Evolutionary conservation across 2,888 invertebrate species (phyloP).

Genomic region (Campaea margaritaria): DNA sequence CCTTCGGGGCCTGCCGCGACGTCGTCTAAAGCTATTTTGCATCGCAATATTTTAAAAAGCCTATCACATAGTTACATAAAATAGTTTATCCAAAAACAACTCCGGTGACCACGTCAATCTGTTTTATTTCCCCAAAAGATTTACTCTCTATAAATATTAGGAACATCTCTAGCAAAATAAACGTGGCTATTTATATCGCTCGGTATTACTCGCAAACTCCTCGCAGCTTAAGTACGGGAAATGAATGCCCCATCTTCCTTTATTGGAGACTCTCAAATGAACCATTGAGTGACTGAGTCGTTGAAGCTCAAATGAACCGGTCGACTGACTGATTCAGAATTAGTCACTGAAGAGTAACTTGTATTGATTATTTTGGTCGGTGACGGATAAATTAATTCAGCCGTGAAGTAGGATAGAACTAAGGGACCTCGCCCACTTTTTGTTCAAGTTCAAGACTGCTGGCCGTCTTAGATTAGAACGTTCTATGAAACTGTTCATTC

Average conservation of each 20-base stretch:
- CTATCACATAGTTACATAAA: no score
- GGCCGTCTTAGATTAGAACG: no score
- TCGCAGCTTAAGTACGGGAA: slow-evolving; percentile 17
- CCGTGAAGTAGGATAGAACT: neutral
- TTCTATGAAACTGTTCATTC: no score
- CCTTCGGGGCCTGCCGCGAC: no score
- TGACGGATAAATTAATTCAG: neutral
- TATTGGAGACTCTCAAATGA: slow-evolving; percentile 14
- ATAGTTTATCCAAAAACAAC: no score
- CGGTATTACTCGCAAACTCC: slow-evolving; percentile 4
- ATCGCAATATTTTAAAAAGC: no score
- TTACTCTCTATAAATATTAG: neutral
- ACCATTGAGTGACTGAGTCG: slow-evolving; percentile 1
- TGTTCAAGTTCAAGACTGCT: no score
- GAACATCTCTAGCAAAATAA: neutral
- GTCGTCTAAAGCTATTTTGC: no score
- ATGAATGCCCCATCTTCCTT: slow-evolving; percentile 5
- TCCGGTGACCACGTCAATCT: no score
- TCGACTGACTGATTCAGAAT: neutral
- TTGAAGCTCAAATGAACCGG: neutral
- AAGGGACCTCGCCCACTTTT: no score
- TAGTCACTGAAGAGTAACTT: neutral
- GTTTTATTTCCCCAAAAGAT: no score
- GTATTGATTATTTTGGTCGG: neutral
- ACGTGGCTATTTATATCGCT: neutral